A percentile compares a stretch with the other conserved stretches of the same genome.
These are phyloP conservation scores for Falco cherrug DNA, from an alignment of 2,797 vertebrate species.

Conservation along the genomic window DNA sequence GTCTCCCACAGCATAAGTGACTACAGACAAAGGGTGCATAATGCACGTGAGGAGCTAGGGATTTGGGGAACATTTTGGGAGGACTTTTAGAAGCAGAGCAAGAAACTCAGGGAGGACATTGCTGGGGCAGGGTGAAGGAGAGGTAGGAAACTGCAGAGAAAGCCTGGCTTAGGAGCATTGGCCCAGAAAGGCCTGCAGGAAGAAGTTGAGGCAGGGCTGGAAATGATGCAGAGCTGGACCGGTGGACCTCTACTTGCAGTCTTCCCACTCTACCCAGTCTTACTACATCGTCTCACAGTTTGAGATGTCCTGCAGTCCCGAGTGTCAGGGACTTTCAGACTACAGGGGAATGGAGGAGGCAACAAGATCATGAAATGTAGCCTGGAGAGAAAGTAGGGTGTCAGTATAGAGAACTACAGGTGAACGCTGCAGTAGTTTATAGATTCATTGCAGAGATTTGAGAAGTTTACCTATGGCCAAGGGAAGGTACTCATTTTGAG, in stretches of 20 bases:
- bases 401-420: neutral
- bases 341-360: neutral
- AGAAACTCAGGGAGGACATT: neutral
- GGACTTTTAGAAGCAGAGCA: neutral
- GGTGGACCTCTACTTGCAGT: rapidly evolving
- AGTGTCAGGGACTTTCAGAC: neutral
- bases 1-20: neutral
- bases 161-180: neutral
- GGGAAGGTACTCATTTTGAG: neutral
- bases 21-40: neutral
- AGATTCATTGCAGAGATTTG: neutral
- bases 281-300: neutral
- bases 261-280: neutral
- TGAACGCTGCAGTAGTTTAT: neutral
- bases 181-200: neutral
- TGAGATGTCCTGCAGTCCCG: neutral
- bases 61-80: neutral
- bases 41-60: rapidly evolving
- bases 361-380: neutral
- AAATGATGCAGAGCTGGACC: neutral
- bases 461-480: neutral
- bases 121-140: neutral
- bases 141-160: neutral
- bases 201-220: neutral
- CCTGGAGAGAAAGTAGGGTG: neutral